Evolutionary conservation across 1,140 invertebrate genomes (phyloP).

Genomic region (Pteromalus puparum): DNA sequence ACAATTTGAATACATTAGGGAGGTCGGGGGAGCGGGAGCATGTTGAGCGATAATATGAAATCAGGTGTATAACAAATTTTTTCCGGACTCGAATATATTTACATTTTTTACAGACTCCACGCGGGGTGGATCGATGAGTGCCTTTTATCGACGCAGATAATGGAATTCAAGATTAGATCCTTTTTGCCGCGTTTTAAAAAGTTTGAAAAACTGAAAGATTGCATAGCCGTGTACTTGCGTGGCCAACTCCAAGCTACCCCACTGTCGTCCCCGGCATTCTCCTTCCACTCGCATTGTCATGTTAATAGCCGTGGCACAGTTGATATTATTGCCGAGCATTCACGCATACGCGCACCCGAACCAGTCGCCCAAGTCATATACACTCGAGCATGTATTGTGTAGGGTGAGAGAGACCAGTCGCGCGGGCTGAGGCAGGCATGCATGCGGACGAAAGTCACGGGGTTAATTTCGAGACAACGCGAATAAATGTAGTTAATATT

Average conservation of each 20-base stretch:
- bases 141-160: too few relatives aligned
- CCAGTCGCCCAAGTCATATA: background rate
- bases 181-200: too few relatives aligned
- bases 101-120: background rate
- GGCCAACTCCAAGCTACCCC: too few relatives aligned
- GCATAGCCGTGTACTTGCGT: too few relatives aligned
- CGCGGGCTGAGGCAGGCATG: conserved; percentile 56
- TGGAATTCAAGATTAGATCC: too few relatives aligned
- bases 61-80: conserved; percentile 52
- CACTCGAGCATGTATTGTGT: background rate
- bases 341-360: background rate
- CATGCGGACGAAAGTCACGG: conserved; percentile 66
- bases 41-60: conserved; percentile 40
- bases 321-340: conserved; percentile 60
- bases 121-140: too few relatives aligned
- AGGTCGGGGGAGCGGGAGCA: conserved; percentile 8
- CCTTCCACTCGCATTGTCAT: conserved; percentile 60
- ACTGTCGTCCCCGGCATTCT: background rate
- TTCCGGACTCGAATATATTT: conserved; percentile 27
- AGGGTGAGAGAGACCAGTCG: background rate
- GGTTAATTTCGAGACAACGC: conserved; percentile 72
- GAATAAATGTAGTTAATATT: conserved; percentile 74
- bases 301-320: conserved; percentile 64
- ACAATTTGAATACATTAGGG: conserved; percentile 73
- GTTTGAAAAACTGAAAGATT: too few relatives aligned